Evolutionary conservation across 2,888 invertebrate genomes (phyloP).

Genomic region (Molorchus minor): DNA sequence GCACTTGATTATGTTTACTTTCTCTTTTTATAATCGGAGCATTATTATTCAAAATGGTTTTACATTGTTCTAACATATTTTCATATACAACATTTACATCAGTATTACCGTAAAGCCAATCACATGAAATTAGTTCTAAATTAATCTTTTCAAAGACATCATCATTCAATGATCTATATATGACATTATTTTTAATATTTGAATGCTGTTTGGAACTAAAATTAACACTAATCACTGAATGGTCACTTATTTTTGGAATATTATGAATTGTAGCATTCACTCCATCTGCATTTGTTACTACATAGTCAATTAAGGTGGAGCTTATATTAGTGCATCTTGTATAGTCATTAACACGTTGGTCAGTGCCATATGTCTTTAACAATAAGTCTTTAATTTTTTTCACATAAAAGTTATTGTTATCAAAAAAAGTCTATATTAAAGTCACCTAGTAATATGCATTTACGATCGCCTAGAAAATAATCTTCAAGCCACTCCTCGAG

Average conservation of each 20-base stretch:
- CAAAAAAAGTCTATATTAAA: constrained; percentile 8
- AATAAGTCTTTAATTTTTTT: constrained; percentile 5
- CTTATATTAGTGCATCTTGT: constrained; percentile 11
- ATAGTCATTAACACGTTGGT: constrained; percentile 7
- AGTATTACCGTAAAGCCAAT: neutral
- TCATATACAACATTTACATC: neutral
- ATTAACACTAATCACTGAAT: neutral
- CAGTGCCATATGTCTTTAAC: constrained; percentile 18
- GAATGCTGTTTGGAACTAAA: neutral
- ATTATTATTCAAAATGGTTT: too few species aligned
- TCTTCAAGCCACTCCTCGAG: constrained; percentile 13
- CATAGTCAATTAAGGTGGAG: constrained; percentile 11
- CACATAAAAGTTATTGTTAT: constrained; percentile 10
- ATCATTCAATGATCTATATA: neutral
- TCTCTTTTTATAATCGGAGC: too few species aligned
- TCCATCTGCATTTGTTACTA: constrained; percentile 11
- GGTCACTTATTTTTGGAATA: constrained; percentile 1
- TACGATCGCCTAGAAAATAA: constrained; percentile 9
- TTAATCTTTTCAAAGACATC: constrained; percentile 1
- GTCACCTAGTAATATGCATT: constrained; percentile 12
- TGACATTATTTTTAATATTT: neutral
- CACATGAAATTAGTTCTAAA: neutral
- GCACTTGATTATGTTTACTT: too few species aligned
- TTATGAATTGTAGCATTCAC: too few species aligned
- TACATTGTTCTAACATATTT: too few species aligned